Conservation (phyloP, 2,797 vertebrate genomes). For the Micromesistius poutassou region DNA sequence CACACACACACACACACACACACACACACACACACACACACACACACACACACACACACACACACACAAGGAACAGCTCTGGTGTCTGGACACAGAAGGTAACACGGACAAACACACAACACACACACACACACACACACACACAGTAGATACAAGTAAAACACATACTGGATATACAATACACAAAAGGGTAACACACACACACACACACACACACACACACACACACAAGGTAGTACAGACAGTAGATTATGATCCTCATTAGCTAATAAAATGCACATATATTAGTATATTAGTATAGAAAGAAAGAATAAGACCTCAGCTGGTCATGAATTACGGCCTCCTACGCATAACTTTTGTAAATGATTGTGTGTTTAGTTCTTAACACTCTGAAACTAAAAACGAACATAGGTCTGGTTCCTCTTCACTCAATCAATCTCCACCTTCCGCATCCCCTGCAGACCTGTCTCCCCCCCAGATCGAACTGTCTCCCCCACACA, state of each 20-base stretch:
- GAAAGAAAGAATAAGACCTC: neutral
- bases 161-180: too few species aligned
- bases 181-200: neutral
- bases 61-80: neutral
- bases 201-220: neutral
- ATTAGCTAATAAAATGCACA: constrained; percentile 46
- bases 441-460: neutral
- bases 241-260: constrained; percentile 50
- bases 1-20: constrained; percentile 12
- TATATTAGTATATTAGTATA: neutral
- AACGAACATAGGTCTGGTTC: constrained; percentile 54
- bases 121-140: too few species aligned
- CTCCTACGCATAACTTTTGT: neutral
- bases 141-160: neutral
- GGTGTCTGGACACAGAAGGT: too few species aligned
- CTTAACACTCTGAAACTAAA: constrained; percentile 60
- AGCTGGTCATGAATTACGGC: constrained; percentile 13
- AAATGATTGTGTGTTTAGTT: constrained; percentile 34
- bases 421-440: constrained; percentile 3
- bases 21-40: constrained; percentile 4
- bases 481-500: neutral
- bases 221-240: neutral
- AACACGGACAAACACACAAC: neutral
- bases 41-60: constrained; percentile 10
- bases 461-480: neutral